A percentile compares a stretch with the other conserved stretches of the same genome.
Conservation (phyloP, 2,888 invertebrate species). For the Galerucella pusilla region DNA sequence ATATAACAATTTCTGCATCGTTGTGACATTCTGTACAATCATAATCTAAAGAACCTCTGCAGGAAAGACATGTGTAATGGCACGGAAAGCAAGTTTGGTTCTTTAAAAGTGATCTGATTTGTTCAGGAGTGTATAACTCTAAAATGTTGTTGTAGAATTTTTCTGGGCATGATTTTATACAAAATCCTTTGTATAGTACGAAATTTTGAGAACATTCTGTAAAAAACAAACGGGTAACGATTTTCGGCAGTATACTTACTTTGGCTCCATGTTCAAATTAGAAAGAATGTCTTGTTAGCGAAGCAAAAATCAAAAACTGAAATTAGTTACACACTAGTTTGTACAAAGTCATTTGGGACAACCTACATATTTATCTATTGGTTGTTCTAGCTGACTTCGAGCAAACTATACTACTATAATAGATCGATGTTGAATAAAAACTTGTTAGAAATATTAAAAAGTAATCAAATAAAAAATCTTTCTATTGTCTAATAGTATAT, state of each 20-base stretch:
- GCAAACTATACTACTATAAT: background rate
- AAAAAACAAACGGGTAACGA: conserved; percentile 51
- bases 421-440: background rate
- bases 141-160: conserved; percentile 56
- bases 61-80: conserved; percentile 80
- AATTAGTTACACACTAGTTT: conserved; percentile 1
- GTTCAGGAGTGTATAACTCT: conserved; percentile 47
- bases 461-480: background rate
- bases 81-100: conserved; percentile 71
- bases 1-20: conserved; percentile 71
- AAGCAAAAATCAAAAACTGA: conserved; percentile 1
- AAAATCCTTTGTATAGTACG: conserved; percentile 72
- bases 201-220: conserved; percentile 75
- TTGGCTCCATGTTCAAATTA: conserved; percentile 2
- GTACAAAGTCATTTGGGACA: too few relatives aligned
- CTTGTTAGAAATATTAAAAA: background rate
- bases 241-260: background rate
- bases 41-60: conserved; percentile 75
- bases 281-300: background rate
- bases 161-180: conserved; percentile 69
- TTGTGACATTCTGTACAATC: conserved; percentile 76
- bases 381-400: too few relatives aligned
- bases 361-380: too few relatives aligned
- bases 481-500: too few relatives aligned
- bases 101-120: conserved; percentile 49